Base-by-base conservation (phyloP, 2,113 vertebrate genomes). In the Micronycteris hirsuta region DNA sequence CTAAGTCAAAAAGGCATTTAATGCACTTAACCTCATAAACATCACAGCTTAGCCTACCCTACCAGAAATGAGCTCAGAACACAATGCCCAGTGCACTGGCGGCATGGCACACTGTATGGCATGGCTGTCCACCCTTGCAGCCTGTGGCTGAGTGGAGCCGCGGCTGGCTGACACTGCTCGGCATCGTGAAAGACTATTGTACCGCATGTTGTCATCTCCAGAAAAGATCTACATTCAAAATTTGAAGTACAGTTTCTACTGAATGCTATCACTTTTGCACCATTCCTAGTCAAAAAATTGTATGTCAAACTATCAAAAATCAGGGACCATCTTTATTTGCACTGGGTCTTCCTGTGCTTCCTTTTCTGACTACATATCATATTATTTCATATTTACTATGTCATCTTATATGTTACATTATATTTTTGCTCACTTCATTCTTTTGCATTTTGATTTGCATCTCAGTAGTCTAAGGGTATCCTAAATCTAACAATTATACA, bases 371-470 rank as follows among this genome's bases (percentile, higher is more conserved):
- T 87, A 67, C 24, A 74, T 63, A 70, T 80, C 33, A 70, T 49
- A 68, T 85, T 28, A 68, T 49, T 56, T 45, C 58, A 74, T 20
- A 74, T 65, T 54, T 88, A 88, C 26, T 45, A 49, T 83, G 22
- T 89, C 31, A 81, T n/a, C 7, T 38, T 45, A 89, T 63, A 58
- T 81, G 73, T 87, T 91, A 76, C 12, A 54, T 65, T 70, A 81
- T n/a, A 1, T 91, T 74, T 95, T 73, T 43, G 31, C 15, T 82
- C 67, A 73, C n/a, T 92, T 84, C 52, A 52, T 93, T 93, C 4
- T 52, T 91, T 92, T 41, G n/a, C 63, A 80, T 54, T 33, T 73
- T 77, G n/a, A 67, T 91, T 91, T 87, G 31, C 16, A 86, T 94
- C 61, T 86, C 38, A 76, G 15, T 43, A 94, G 52, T 70, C 26